Conservation (phyloP, 1,140 invertebrate species). For the Drosophila serrata region DNA sequence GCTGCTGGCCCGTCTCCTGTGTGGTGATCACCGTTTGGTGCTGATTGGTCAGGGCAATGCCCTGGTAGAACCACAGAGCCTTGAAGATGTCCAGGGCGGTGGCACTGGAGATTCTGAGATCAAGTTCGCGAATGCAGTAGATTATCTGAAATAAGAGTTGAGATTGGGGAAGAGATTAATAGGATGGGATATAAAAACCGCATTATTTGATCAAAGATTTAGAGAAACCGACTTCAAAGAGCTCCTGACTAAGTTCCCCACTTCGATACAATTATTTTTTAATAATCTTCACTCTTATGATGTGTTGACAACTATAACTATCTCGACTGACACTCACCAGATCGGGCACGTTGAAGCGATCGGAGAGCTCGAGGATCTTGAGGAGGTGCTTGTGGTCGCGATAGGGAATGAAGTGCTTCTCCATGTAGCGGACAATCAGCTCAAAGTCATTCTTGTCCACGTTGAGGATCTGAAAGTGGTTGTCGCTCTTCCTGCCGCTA, state of each 20-base stretch:
- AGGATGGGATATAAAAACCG: no score
- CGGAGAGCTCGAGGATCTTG: conserved; percentile 78
- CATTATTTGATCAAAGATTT: no score
- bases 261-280: no score
- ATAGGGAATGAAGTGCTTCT: conserved; percentile 82
- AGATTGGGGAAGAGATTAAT: not conserved
- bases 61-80: conserved; percentile 82
- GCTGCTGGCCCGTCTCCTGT: conserved; percentile 66
- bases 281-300: not conserved
- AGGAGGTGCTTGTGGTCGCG: conserved; percentile 82
- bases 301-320: no score
- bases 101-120: conserved; percentile 77
- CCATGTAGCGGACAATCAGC: conserved; percentile 80
- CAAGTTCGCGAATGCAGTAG: conserved; percentile 82
- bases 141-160: conserved; percentile 63
- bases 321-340: conserved; percentile 55
- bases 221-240: no score
- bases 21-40: conserved; percentile 79
- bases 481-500: conserved; percentile 80
- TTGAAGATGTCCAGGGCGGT: conserved; percentile 82
- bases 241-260: no score
- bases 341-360: conserved; percentile 84
- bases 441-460: conserved; percentile 83
- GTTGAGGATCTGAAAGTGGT: conserved; percentile 82
- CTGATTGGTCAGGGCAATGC: conserved; percentile 72